Conservation (phyloP, 2,113 vertebrate species). For the Datnioides undecimradiatus region DNA sequence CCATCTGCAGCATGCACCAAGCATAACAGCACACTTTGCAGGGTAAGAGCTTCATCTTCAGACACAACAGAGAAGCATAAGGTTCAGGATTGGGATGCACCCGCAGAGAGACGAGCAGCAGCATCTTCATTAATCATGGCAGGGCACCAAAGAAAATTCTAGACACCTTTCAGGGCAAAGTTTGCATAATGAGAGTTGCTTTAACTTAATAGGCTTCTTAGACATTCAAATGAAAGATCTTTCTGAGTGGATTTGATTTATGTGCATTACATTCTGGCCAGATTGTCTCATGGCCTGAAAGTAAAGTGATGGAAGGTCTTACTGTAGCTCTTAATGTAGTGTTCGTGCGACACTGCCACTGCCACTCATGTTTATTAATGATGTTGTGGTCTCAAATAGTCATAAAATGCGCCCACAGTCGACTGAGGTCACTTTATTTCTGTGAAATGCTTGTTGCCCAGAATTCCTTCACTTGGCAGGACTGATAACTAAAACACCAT, state of each 20-base stretch:
- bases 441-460: neutral
- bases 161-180: constrained; percentile 23
- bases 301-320: neutral
- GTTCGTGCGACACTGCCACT: neutral
- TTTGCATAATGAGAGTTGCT: constrained; percentile 21
- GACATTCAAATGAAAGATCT: neutral
- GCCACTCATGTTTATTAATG: constrained; percentile 7
- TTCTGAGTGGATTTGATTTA: constrained; percentile 15
- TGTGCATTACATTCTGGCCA: constrained; percentile 11
- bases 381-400: neutral
- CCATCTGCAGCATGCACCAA: too few species aligned
- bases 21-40: too few species aligned
- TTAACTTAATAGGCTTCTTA: constrained; percentile 9
- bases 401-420: neutral
- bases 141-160: constrained; percentile 7
- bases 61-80: too few species aligned
- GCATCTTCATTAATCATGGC: constrained; percentile 14
- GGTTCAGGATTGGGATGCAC: neutral
- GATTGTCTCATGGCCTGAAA: neutral
- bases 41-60: too few species aligned
- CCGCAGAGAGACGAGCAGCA: neutral
- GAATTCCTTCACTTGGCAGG: neutral
- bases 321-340: neutral
- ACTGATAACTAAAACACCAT: neutral
- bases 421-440: neutral